A percentile compares a stretch with the other conserved stretches of the same genome.
Conservation (phyloP, 2,113 vertebrate species). For the Pithys albifrons region DNA sequence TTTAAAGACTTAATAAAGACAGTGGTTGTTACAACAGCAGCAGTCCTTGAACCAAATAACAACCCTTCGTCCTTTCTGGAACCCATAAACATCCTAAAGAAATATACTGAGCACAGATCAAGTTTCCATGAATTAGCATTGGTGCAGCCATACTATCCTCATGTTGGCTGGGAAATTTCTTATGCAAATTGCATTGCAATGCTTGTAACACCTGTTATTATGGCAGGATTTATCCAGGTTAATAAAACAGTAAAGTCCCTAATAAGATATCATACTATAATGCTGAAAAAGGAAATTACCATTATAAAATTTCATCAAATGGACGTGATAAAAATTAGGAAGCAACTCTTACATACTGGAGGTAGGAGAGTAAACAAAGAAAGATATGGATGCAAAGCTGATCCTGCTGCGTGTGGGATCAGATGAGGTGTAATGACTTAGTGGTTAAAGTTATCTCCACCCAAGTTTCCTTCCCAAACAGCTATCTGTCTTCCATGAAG, state of each 20-base stretch:
- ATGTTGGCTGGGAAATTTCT: background rate
- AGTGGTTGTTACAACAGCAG: background rate
- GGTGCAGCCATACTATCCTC: background rate
- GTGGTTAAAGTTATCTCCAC: background rate
- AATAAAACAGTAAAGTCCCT: background rate
- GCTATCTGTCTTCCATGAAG: background rate
- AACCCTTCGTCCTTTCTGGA: background rate
- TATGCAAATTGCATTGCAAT: background rate
- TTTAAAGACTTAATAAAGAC: background rate
- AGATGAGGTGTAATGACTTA: background rate
- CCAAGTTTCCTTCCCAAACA: background rate
- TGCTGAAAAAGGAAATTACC: background rate
- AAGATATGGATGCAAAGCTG: background rate
- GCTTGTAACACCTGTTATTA: background rate
- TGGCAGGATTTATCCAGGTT: conserved; percentile 13
- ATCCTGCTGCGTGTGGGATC: background rate
- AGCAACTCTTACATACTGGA: background rate
- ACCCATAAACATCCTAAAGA: background rate
- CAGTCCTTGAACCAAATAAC: background rate
- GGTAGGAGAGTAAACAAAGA: background rate
- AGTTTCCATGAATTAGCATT: background rate
- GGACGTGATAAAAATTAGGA: background rate
- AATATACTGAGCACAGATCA: background rate
- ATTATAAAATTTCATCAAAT: background rate
- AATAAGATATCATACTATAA: background rate